A percentile compares a stretch with the other conserved stretches of the same genome.
phyloP scores from a whole-genome alignment of 1,140 invertebrate species.

The Carposina sasakii region DNA sequence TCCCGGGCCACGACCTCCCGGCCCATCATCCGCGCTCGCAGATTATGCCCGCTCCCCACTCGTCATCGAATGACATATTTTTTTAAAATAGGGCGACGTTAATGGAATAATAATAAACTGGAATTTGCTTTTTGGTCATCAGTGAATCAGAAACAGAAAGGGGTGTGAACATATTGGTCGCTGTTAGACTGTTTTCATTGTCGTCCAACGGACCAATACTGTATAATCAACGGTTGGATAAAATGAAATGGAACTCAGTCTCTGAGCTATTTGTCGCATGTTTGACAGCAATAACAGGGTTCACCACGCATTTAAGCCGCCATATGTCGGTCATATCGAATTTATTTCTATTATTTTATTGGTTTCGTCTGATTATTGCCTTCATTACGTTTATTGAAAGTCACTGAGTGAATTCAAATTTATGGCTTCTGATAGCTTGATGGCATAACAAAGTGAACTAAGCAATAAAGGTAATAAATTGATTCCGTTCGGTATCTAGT shows the following conservation, averaged over 20 bases:
- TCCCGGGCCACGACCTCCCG: constrained; percentile 56
- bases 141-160: constrained; percentile 64
- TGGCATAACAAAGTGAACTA: constrained; percentile 65
- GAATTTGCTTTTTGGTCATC: constrained; percentile 72
- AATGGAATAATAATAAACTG: constrained; percentile 72
- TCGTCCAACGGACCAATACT: constrained; percentile 62
- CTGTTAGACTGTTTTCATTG: constrained; percentile 60
- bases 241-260: constrained; percentile 56
- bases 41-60: constrained; percentile 52
- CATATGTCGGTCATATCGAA: constrained; percentile 72
- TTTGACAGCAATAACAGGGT: constrained; percentile 71
- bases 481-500: constrained; percentile 38
- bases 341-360: constrained; percentile 73
- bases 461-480: constrained; percentile 65
- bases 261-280: constrained; percentile 68
- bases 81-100: constrained; percentile 65
- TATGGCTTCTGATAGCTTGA: constrained; percentile 64
- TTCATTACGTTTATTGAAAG: constrained; percentile 70
- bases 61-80: constrained; percentile 70
- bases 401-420: constrained; percentile 66
- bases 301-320: constrained; percentile 57
- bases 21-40: constrained; percentile 31
- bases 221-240: constrained; percentile 65
- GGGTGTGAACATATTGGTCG: constrained; percentile 66
- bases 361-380: constrained; percentile 61